Base-by-base conservation (phyloP, 2,888 invertebrate genomes). In the Asteroscopus sphinx region DNA sequence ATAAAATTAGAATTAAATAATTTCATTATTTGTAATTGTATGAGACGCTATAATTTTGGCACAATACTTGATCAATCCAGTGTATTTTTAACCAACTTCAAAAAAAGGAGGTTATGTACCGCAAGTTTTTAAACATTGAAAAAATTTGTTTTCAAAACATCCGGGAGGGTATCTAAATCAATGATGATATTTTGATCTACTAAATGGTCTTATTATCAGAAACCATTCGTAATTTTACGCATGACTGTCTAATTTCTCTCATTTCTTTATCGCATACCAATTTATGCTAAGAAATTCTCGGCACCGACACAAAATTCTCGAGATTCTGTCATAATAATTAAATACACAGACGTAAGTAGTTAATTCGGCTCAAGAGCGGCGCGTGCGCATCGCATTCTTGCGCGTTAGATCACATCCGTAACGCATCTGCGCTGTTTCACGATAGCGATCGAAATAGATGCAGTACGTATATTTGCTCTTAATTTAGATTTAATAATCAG, bases 321-420 rank as follows among this genome's bases (percentile, higher is more conserved):
- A 36, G 46, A n/a, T 52, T 36, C 47, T 16, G 5, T 28, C 13
- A 26, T 33, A 35, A 42, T 47, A 17, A 28, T 35, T 42, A 41
- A 42, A 42, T 47, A 35, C 9, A 21, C 41, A 37, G 26, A 26
- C n/a, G n/a, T n/a, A n/a, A n/a, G n/a, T 47, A 35, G 48, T 42
- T 56, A 33, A 52, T 26, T 58, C 9, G 13, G 15, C 9, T 16
- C 42, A 21, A 36, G 21, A 41, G n/a, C 40, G 16, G 61, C 67
- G 67, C 65, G 61, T 47, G 73, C 49, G 53, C 59, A 53, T n/a
- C 42, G 44, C 49, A 72, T 76, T 67, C 68, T 46, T 47, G 48
- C 16, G 32, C 44, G 65, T 54, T 37, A 51, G 61, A 55, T 68
- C 65, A 66, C 45, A 74, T 76, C 74, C 69, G 76, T 51, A 59